Conservation (phyloP, 2,888 invertebrate genomes). For the Petrophora chlorosata region DNA sequence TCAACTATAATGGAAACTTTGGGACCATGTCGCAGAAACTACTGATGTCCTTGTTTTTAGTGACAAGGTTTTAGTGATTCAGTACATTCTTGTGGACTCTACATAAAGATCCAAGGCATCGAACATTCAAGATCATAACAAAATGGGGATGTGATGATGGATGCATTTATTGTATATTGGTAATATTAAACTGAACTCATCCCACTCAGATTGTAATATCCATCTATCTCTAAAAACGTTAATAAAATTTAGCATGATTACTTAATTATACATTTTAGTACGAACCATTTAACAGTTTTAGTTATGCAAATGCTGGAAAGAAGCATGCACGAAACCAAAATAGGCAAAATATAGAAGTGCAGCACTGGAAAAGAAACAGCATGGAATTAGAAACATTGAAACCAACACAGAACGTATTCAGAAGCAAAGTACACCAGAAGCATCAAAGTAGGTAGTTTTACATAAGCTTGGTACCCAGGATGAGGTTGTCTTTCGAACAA, state of each 20-base stretch:
- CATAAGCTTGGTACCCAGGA: constrained; percentile 12
- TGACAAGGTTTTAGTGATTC: not conserved
- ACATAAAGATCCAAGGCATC: not conserved
- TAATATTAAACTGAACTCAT: constrained; percentile 6
- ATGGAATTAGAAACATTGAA: not conserved
- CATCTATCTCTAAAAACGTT: constrained; percentile 6
- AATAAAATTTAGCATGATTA: too few relatives aligned
- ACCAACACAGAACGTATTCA: not conserved
- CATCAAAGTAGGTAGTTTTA: not conserved
- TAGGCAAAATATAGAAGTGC: constrained; percentile 12
- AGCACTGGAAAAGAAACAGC: not conserved
- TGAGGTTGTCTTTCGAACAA: not conserved
- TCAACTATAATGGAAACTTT: too few relatives aligned
- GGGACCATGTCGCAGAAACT: not conserved
- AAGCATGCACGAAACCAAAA: constrained; percentile 23
- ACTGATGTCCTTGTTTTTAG: too few relatives aligned
- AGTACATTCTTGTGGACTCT: not conserved
- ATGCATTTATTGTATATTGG: not conserved
- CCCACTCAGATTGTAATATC: constrained; percentile 2
- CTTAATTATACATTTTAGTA: too few relatives aligned
- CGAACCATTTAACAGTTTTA: constrained; percentile 7
- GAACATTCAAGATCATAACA: not conserved
- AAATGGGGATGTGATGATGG: not conserved
- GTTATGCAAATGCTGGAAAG: constrained; percentile 13
- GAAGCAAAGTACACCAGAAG: constrained; percentile 6